Base-by-base conservation (phyloP, 2,797 vertebrate genomes). In the Poecilia picta region DNA sequence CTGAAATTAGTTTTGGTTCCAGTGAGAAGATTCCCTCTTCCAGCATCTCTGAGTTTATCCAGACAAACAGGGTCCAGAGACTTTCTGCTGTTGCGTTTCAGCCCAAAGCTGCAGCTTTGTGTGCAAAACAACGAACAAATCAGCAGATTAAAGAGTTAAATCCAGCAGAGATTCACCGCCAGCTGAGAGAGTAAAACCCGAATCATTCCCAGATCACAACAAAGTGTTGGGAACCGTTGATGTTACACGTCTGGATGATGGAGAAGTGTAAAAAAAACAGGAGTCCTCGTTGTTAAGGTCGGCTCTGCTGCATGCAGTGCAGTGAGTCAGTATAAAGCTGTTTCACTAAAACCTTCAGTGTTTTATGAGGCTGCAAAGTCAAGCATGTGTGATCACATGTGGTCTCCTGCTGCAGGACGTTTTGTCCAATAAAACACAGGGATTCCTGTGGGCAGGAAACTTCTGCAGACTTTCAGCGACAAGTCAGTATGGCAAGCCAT, bases 311-410 rank as follows among this genome's bases (percentile, higher is more conserved):
- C 64, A 41, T 23, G 20, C 36, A 25, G 64, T 23, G 20, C 36
- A 25, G 64, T 41, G 33, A 31, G 13, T 33, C 57, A 4, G 57
- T 13, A 62, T 62, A 2, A 62, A 62, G 55, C 13, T n/a, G 55
- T 57, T 57, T 28, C 25, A 28, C 11, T 57, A 5, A 57, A 36
- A 36, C 62, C 33, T 64, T 36, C 62, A 64, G 62, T 8, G 10
- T 41, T 68, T 68, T 68, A 68, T 41, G 36, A 68, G 64, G 64
- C 36, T 68, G 64, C 36, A 68, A 25, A 68, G 23, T 23, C 64
- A 31, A 49, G 64, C 45, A 23, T 53, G 25, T 62, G 28, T 5
- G 46, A 4, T 6, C 4, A 68, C 64, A 41, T 68, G 64, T 68
- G 64, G 64, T 13, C 64, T 68, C 64, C 64, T 68, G 64, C 64